These are phyloP conservation scores for Sebastes fasciatus DNA, from an alignment of 2,113 vertebrate species.

Conservation along the genomic window DNA sequence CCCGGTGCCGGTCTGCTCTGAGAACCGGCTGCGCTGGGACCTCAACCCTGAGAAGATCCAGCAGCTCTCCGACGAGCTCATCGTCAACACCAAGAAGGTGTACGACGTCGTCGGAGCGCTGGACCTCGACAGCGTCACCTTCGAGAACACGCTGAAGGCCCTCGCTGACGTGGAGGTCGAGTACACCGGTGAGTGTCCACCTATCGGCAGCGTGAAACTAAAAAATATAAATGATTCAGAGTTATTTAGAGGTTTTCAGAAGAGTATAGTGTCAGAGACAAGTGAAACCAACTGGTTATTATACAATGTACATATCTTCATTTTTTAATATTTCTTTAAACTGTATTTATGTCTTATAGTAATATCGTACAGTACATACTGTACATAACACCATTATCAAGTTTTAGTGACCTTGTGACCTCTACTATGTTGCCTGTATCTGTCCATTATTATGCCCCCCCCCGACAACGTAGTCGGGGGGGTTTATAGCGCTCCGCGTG, in stretches of 20 bases:
- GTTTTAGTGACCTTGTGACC: too few species aligned
- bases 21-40: slow-evolving; percentile 91
- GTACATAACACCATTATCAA: too few species aligned
- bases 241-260: neutral
- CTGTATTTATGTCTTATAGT: neutral
- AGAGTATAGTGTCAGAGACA: neutral
- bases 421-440: too few species aligned
- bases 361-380: neutral
- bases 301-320: neutral
- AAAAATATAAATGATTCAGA: neutral
- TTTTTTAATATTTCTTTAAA: neutral
- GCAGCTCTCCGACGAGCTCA: slow-evolving; percentile 84
- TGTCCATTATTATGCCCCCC: too few species aligned
- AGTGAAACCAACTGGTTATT: neutral
- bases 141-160: slow-evolving; percentile 91
- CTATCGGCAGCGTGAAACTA: neutral
- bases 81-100: slow-evolving; percentile 88
- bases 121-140: slow-evolving; percentile 83
- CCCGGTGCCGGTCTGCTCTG: slow-evolving; percentile 48
- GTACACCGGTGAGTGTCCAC: slow-evolving; percentile 88
- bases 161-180: slow-evolving; percentile 93
- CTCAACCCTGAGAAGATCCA: slow-evolving; percentile 88
- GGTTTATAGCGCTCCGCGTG: too few species aligned
- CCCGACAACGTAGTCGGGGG: too few species aligned
- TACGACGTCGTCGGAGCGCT: slow-evolving; percentile 91